phyloP scores from a whole-genome alignment of 1,140 invertebrate species.

The Phymorhynchus buccinoides region DNA sequence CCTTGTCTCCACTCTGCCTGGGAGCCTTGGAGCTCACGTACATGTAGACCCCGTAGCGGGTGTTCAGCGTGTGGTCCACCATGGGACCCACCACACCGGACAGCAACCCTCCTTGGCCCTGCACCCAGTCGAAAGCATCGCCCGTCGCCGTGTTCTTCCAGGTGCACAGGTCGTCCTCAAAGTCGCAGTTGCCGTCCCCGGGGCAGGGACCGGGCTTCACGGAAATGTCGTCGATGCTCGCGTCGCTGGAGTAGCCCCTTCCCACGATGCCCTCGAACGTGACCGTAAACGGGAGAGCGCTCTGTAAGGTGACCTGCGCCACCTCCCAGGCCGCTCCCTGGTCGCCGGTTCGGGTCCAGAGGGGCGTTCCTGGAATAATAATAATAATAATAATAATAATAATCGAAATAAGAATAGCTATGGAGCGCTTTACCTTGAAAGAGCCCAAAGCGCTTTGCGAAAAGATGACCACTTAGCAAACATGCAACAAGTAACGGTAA shows the following conservation, averaged over 20 bases:
- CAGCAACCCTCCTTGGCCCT: conserved; percentile 50
- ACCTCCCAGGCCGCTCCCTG: conserved; percentile 58
- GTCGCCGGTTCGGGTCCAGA: conserved; percentile 57
- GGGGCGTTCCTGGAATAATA: conserved; percentile 40
- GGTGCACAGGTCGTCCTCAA: conserved; percentile 64
- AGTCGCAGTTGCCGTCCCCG: conserved; percentile 60
- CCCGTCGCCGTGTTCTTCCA: conserved; percentile 59
- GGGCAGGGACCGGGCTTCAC: conserved; percentile 39
- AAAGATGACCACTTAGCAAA: too few species aligned
- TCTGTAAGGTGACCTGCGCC: conserved; percentile 48
- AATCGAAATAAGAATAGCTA: too few species aligned
- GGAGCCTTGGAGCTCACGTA: conserved; percentile 68
- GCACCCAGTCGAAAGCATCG: conserved; percentile 68
- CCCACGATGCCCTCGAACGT: conserved; percentile 68
- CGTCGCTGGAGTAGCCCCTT: conserved; percentile 51
- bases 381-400: too few species aligned
- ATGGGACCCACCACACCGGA: conserved; percentile 39
- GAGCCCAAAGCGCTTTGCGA: too few species aligned
- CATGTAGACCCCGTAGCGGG: conserved; percentile 67
- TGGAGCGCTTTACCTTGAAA: too few species aligned
- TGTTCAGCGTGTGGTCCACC: conserved; percentile 68
- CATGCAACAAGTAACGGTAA: too few species aligned
- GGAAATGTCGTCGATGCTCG: conserved; percentile 64
- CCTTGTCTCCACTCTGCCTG: conserved; percentile 58
- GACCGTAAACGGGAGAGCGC: conserved; percentile 49